phyloP scores from a whole-genome alignment of 2,888 invertebrate species.

The Capitulum mitella region DNA sequence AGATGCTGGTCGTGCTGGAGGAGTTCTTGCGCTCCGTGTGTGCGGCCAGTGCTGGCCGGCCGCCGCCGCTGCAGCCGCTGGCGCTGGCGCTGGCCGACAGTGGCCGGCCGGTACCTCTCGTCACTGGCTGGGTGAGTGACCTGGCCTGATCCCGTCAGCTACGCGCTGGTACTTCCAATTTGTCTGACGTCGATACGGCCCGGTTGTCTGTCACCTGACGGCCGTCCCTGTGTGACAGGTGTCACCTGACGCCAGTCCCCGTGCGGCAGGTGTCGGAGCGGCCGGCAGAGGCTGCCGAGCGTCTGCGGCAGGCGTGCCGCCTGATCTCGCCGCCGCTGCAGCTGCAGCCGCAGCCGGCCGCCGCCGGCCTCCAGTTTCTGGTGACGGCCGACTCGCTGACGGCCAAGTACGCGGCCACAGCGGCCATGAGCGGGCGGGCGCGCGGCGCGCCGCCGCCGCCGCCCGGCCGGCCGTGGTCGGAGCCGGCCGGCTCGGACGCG shows the following conservation, averaged over 20 bases:
- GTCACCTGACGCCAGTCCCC: no score
- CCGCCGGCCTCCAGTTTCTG: background rate
- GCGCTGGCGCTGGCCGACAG: background rate
- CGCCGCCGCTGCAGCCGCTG: background rate
- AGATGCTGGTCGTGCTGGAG: slow-evolving; percentile 8
- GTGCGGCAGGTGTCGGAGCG: background rate
- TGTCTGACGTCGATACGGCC: no score
- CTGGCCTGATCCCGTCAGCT: background rate
- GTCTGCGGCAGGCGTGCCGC: background rate
- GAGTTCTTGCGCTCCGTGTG: background rate
- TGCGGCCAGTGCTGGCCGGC: background rate
- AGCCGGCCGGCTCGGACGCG: no score
- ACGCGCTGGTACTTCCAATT: no score
- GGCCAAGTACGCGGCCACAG: background rate
- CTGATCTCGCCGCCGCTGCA: background rate
- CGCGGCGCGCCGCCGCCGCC: no score
- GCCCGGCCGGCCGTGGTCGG: no score
- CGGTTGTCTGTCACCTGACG: no score
- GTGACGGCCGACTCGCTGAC: background rate
- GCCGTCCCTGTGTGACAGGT: no score
- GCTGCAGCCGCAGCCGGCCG: background rate
- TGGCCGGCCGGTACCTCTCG: background rate
- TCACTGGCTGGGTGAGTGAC: background rate
- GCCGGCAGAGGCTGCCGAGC: background rate
- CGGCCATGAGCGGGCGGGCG: background rate